Conservation (phyloP, 2,888 invertebrate genomes). For the Theodoxus fluviatilis region DNA sequence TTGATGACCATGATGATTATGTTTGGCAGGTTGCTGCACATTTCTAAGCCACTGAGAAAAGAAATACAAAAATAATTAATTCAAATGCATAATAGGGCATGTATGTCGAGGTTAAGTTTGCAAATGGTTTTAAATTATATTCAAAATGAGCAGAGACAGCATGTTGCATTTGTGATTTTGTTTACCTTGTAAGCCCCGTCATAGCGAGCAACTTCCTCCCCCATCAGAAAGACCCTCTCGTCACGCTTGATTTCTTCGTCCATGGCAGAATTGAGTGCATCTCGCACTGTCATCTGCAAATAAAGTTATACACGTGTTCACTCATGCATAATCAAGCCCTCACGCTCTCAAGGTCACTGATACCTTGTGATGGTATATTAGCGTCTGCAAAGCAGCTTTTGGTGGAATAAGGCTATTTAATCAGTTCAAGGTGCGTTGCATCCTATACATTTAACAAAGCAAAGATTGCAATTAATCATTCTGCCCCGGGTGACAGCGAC, state of each 20-base stretch:
- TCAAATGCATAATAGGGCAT: not conserved
- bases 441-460: too few relatives aligned
- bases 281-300: slow-evolving; percentile 85
- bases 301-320: not conserved
- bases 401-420: too few relatives aligned
- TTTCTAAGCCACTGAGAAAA: not conserved
- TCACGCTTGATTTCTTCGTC: slow-evolving; percentile 97
- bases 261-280: slow-evolving; percentile 93
- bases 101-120: not conserved
- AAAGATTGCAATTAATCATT: too few relatives aligned
- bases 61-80: slow-evolving; percentile 12
- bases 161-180: not conserved
- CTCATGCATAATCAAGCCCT: not conserved
- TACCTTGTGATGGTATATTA: too few relatives aligned
- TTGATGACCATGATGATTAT: too few relatives aligned
- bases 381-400: not conserved
- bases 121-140: not conserved
- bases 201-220: slow-evolving; percentile 98
- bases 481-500: too few relatives aligned
- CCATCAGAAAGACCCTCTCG: slow-evolving; percentile 81
- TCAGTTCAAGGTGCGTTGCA: too few relatives aligned
- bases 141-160: not conserved
- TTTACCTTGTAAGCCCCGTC: slow-evolving; percentile 88
- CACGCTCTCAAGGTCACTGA: too few relatives aligned
- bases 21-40: too few relatives aligned